Base-by-base conservation (phyloP, 2,113 vertebrate species). In the Archilochus colubris region DNA sequence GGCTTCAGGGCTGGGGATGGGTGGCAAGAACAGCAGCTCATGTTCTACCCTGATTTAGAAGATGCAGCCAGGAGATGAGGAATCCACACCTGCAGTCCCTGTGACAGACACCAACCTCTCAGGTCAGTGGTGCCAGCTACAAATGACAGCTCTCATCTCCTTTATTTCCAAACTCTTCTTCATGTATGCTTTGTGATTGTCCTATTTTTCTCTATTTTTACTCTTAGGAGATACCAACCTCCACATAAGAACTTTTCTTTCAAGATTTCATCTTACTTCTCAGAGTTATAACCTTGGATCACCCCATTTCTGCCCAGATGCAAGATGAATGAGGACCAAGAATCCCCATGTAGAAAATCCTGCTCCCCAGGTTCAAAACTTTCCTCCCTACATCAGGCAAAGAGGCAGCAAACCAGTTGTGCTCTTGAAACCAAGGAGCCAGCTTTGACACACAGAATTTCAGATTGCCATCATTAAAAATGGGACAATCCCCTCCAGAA, bases 61-160 rank as follows among this genome's bases (percentile, higher is more conserved):
- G 48, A 44, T 14, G 61, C 7, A 38, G 73, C 27, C 12, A 51
- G 0, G 7, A 50, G 38, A 66, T 46, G 15, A 62, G 53, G 58
- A 66, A 46, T 36, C 28, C 10, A 20, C 0, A 1, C 14, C 20
- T 25, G 40, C 57, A 70, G 53, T 38, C 58, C 20, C 63, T 6
- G 8, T 50, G 46, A 61, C 31, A 82, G 31, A 54, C 44, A 33
- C 23, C 10, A 27, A 36, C n/a, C 43, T 57, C 36, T 51, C 19
- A 38, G 38, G 18, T 44, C 25, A 44, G 20, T 14, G 23, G 33
- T 68, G 28, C n/a, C 67, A 1, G 0, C 9, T 10, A 20, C 0
- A 0, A 61, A 20, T 4, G 8, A 14, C 54, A 40, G 16, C 20
- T 67, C 48, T 13, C 14, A 30, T 33, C 62, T 43, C 54, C 31